These are phyloP conservation scores for Eueides isabella DNA, from an alignment of 1,140 invertebrate species.

Conservation along the genomic window DNA sequence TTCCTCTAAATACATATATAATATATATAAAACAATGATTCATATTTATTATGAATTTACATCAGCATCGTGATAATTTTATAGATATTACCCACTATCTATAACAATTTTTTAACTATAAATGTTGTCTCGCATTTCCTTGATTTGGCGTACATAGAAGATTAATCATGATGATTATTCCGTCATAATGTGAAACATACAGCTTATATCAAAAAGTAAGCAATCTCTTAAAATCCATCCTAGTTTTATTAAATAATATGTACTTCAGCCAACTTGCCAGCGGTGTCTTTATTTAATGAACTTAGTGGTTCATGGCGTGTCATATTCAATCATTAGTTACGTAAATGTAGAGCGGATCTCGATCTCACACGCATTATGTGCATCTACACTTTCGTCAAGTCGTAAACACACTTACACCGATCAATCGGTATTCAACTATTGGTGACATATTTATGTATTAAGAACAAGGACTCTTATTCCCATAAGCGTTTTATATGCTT, in stretches of 20 bases:
- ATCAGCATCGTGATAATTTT: neutral
- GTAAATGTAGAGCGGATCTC: neutral
- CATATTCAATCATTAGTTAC: neutral
- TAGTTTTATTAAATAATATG: neutral
- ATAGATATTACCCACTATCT: too few species aligned
- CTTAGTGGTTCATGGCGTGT: neutral
- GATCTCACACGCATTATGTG: neutral
- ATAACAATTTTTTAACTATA: too few species aligned
- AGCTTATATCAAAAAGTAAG: neutral
- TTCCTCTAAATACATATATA: too few species aligned
- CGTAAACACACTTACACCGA: too few species aligned
- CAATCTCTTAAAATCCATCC: too few species aligned
- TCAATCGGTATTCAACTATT: neutral
- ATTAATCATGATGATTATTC: too few species aligned
- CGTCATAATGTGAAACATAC: too few species aligned
- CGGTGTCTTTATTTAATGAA: neutral
- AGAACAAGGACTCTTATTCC: neutral
- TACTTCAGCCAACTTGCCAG: neutral
- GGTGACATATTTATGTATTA: neutral
- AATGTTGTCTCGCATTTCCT: too few species aligned
- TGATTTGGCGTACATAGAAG: too few species aligned
- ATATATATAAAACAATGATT: too few species aligned
- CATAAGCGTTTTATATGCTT: neutral
- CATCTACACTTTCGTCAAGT: neutral
- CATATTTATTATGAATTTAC: too few species aligned